Conservation (phyloP, 2,888 invertebrate species). For the Hymenopus coronatus region DNA sequence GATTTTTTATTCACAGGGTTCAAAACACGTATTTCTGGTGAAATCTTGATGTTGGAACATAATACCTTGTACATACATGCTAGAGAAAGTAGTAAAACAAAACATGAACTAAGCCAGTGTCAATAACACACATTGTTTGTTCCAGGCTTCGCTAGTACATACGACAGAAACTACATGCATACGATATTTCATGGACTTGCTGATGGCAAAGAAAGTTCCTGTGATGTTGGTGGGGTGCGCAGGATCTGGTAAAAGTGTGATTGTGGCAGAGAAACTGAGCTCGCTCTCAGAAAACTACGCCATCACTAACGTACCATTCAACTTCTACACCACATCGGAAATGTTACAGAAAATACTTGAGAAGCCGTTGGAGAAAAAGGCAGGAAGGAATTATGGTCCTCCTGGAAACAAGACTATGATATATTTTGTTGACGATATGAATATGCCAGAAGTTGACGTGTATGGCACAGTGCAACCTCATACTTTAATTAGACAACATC, state of each 20-base stretch:
- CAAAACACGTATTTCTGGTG: no score
- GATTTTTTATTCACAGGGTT: no score
- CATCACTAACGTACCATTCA: slow-evolving; percentile 86
- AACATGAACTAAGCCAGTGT: no score
- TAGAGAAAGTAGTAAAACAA: no score
- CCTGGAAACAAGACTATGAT: slow-evolving; percentile 89
- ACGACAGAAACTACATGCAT: slow-evolving; percentile 87
- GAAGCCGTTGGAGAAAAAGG: slow-evolving; percentile 91
- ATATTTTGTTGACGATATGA: slow-evolving; percentile 94
- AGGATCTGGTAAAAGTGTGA: slow-evolving; percentile 91
- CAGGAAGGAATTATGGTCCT: slow-evolving; percentile 89
- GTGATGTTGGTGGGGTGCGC: slow-evolving; percentile 89
- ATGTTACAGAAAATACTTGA: slow-evolving; percentile 86
- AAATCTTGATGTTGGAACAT: no score
- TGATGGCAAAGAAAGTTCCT: slow-evolving; percentile 74
- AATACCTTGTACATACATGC: no score
- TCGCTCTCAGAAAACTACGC: slow-evolving; percentile 72
- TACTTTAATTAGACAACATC: slow-evolving; percentile 85
- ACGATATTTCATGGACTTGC: slow-evolving; percentile 81
- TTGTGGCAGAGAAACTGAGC: slow-evolving; percentile 78
- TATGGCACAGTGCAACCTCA: slow-evolving; percentile 96
- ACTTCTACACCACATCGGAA: slow-evolving; percentile 92
- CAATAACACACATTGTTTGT: neutral
- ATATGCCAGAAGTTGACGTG: slow-evolving; percentile 94
- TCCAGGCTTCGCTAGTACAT: slow-evolving; percentile 75